Evolutionary conservation across 2,888 invertebrate genomes (phyloP), one percentile per base, ranked within the genome.

Genomic region (Coelopa pilipes): DNA sequence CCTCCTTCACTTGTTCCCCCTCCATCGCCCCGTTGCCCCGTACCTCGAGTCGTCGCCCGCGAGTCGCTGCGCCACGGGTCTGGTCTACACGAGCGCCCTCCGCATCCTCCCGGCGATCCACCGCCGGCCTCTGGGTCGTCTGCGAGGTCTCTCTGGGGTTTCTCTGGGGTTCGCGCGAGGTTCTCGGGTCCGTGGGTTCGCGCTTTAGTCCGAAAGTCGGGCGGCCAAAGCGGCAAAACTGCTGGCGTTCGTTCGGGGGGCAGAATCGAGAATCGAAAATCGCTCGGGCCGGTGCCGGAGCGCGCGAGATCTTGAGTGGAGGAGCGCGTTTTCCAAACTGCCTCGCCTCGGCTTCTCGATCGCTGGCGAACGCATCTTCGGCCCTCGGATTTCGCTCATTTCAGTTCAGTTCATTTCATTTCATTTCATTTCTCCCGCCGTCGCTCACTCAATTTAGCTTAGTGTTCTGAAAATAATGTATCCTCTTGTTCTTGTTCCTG

Each of bases 261-360:
- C 5, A n/a, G n/a, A n/a, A n/a, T n/a, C n/a, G n/a, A n/a, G n/a
- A n/a, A n/a, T n/a, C n/a, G n/a, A 34, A 7, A 34, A 7, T 34
- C 34, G 34, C 34, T 34, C 34, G 47, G 5, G 21, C 49, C 70
- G 24, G 62, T 53, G 24, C 70, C 70, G 49, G 62, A 53, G 19
- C 60, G 13, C 70, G 65, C 60, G 74, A 75, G 79, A 78, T 79
- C 78, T 78, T 77, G 76, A 76, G 79, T 72, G 77, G 76, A 74
- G 72, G 75, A 79, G 76, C 76, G 80, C 76, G 76, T 75, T 78
- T 76, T 73, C 69, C 74, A 75, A 79, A 80, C 80, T 80, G 79
- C 77, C 77, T 77, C 70, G 78, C 77, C 76, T 73, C 55, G 63
- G 59, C 34, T 67, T 69, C 60, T 45, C 70, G 62, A 63, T 19